Evolutionary conservation across 1,140 invertebrate species (phyloP).

Genomic region (Drosophila nannoptera): DNA sequence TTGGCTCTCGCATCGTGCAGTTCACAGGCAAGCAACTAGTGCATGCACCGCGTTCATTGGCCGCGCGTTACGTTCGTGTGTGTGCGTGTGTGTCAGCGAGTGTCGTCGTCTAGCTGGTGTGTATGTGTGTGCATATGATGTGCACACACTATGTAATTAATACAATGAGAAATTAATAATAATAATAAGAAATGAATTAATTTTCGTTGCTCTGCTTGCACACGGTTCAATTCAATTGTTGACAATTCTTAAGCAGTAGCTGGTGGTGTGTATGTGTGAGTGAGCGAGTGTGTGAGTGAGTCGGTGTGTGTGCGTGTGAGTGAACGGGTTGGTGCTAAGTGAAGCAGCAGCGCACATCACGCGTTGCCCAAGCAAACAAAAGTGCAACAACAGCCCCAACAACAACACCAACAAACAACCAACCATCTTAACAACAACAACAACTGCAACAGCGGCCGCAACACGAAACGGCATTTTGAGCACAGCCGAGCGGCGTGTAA

Average conservation of each 20-base stretch:
- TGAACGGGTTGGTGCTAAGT: constrained; percentile 40
- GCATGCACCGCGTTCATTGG: constrained; percentile 42
- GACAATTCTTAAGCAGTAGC: constrained; percentile 37
- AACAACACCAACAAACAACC: not conserved
- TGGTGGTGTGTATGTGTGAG: constrained; percentile 23
- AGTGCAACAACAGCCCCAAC: constrained; percentile 35
- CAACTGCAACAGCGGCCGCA: constrained; percentile 30
- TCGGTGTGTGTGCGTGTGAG: constrained; percentile 9
- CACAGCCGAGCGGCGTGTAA: constrained; percentile 48
- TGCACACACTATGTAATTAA: constrained; percentile 20
- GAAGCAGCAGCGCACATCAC: constrained; percentile 47
- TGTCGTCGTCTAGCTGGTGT: constrained; percentile 26
- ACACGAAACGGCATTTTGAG: constrained; percentile 56
- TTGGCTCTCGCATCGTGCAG: constrained; percentile 68
- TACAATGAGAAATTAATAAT: constrained; percentile 38
- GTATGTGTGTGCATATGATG: constrained; percentile 12
- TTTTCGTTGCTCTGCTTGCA: constrained; percentile 24
- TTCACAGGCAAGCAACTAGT: constrained; percentile 35
- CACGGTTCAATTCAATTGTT: constrained; percentile 42
- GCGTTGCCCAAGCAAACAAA: constrained; percentile 50
- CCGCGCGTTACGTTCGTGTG: constrained; percentile 43
- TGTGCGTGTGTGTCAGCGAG: constrained; percentile 1
- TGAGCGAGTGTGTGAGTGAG: constrained; percentile 33
- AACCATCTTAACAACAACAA: constrained; percentile 19
- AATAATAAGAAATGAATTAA: constrained; percentile 27